Evolutionary conservation across 2,113 vertebrate genomes (phyloP), one percentile per base, ranked within the genome.

Genomic region (Leptocoma aspasia): DNA sequence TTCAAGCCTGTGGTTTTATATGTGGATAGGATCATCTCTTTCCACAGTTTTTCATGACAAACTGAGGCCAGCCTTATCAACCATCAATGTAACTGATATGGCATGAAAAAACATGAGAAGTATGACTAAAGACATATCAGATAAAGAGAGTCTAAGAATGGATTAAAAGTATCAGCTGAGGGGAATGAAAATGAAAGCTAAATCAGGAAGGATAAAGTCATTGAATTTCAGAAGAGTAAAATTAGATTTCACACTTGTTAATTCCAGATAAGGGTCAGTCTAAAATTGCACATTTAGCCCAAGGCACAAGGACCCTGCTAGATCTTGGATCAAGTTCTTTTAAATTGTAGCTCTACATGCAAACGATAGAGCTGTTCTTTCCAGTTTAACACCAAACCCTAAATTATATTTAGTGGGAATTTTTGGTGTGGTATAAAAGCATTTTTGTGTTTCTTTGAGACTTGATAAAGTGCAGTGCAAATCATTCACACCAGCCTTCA

Each of bases 181-280:
- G 33, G 41, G 72, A 95, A 71, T 75, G 76, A 94, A 97, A 95
- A 83, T 81, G 76, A 95, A 95, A 95, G 68, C 47, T 86, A 75
- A 83, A 83, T 66, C 24, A 26, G 33, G n/a, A 93, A 82, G 44
- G 33, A 78, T 77, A 89, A 95, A 92, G 60, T 30, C 1, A 54
- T 21, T 92, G 82, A 94, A 83, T 77, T 94, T 89, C 54, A 73
- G 64, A 89, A 66, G 0, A 2, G 19, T 81, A 19, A 77, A 77
- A 86, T 86, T 47, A 77, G 47, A 90, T 65, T 80, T 90, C 57
- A 50, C 10, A 37, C 35, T 82, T 61, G 19, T 65, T 61, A 76
- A 63, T 91, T 81, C 44, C 41, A 50, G 27, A 23, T 63, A 77
- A 47, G 15, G n/a, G 10, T 81, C 72, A 59, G 23, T 63, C 59